Evolutionary conservation across 1,140 invertebrate species (phyloP).

Genomic region (Doryteuthis pealeii): DNA sequence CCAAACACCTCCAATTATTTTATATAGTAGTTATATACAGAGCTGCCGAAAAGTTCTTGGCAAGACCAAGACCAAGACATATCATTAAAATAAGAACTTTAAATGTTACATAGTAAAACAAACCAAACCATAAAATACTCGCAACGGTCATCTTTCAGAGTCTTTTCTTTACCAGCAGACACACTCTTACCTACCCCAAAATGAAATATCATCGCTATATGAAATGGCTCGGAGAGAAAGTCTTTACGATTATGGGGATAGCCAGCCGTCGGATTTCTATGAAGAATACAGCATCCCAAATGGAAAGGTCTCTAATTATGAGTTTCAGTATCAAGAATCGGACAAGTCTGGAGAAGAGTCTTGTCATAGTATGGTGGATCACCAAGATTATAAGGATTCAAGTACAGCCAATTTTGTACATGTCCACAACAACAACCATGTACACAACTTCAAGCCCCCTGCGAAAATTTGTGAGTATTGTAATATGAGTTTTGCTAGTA

Average conservation of each 20-base stretch:
- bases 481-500: background rate
- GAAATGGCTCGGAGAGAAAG: background rate
- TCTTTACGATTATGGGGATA: background rate
- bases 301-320: background rate
- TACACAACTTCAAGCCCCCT: background rate
- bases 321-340: background rate
- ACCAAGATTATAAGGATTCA: background rate
- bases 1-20: too few relatives aligned
- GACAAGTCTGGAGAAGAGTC: background rate
- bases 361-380: background rate
- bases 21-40: too few relatives aligned
- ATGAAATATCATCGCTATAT: constrained; percentile 4
- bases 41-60: too few relatives aligned
- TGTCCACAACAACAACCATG: background rate
- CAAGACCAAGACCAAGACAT: too few relatives aligned
- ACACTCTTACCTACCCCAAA: background rate
- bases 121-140: too few relatives aligned
- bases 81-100: too few relatives aligned
- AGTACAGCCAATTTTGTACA: background rate
- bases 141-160: background rate
- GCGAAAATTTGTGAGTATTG: background rate
- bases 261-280: too few relatives aligned
- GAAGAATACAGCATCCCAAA: background rate
- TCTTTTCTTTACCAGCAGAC: constrained; percentile 4
- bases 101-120: too few relatives aligned